These are phyloP conservation scores for Gymnobelideus leadbeateri DNA, from an alignment of 2,113 vertebrate species.

Conservation along the genomic window DNA sequence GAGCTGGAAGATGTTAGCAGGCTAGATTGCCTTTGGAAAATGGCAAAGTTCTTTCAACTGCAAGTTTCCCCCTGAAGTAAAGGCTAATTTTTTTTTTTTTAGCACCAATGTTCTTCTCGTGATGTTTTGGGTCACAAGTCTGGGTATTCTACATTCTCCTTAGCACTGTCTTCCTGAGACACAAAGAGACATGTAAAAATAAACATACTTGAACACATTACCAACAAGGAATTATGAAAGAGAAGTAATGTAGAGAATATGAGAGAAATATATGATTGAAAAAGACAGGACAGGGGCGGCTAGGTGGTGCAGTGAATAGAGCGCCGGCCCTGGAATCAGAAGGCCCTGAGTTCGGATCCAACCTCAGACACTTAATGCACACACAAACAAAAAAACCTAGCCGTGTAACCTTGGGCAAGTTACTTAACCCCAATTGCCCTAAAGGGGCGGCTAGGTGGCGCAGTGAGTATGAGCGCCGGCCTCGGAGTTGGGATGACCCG, in stretches of 20 bases:
- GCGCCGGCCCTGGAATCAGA: no score
- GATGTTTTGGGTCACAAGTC: background rate
- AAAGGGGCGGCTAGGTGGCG: no score
- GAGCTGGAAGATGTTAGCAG: background rate
- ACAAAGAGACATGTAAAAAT: background rate
- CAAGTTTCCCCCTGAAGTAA: background rate
- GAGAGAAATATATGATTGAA: background rate
- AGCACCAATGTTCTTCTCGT: background rate
- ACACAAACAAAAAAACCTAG: no score
- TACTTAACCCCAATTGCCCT: no score
- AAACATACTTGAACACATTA: background rate
- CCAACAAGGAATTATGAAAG: background rate
- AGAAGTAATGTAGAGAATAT: background rate
- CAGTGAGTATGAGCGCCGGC: no score
- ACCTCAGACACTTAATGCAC: no score
- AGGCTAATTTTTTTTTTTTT: background rate
- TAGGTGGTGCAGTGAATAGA: no score
- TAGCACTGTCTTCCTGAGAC: background rate
- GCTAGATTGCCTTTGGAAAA: background rate
- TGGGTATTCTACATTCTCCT: background rate
- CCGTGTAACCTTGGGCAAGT: no score
- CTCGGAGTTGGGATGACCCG: no score
- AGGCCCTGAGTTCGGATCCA: no score
- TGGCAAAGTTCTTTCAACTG: background rate
- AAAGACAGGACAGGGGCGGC: background rate